These are phyloP conservation scores for Laspeyria flexula DNA, from an alignment of 2,888 invertebrate species.

Conservation along the genomic window DNA sequence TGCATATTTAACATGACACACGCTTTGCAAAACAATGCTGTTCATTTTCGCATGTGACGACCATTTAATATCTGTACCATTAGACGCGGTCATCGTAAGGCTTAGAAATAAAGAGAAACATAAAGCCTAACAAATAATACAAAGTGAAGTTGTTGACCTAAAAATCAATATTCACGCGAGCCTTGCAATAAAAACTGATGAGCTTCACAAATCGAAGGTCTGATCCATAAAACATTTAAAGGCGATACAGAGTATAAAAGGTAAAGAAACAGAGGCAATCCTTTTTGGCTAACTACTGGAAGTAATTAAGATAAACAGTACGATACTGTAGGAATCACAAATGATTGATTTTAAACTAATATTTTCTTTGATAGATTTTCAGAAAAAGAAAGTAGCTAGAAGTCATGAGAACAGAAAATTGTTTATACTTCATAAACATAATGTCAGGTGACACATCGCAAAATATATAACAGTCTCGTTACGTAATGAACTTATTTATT, in stretches of 20 bases:
- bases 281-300: background rate
- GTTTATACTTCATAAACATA: no score
- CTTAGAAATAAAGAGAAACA: conserved; percentile 57
- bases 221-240: conserved; percentile 75
- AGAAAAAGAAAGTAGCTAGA: no score
- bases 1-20: conserved; percentile 43
- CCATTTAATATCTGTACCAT: conserved; percentile 53
- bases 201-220: conserved; percentile 78
- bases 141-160: conserved; percentile 78
- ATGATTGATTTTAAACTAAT: no score
- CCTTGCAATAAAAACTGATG: conserved; percentile 75
- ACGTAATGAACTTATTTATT: no score
- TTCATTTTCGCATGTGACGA: conserved; percentile 38
- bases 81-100: conserved; percentile 53
- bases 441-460: no score
- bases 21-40: conserved; percentile 37
- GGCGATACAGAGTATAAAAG: conserved; percentile 53
- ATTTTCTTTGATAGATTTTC: no score
- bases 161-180: conserved; percentile 82
- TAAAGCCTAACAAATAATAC: conserved; percentile 60
- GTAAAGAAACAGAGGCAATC: conserved; percentile 2
- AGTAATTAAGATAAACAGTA: no score
- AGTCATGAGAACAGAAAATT: no score
- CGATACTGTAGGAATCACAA: no score
- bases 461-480: no score